Evolutionary conservation across 2,797 vertebrate species (phyloP).

Genomic region (Malacoraja senta): DNA sequence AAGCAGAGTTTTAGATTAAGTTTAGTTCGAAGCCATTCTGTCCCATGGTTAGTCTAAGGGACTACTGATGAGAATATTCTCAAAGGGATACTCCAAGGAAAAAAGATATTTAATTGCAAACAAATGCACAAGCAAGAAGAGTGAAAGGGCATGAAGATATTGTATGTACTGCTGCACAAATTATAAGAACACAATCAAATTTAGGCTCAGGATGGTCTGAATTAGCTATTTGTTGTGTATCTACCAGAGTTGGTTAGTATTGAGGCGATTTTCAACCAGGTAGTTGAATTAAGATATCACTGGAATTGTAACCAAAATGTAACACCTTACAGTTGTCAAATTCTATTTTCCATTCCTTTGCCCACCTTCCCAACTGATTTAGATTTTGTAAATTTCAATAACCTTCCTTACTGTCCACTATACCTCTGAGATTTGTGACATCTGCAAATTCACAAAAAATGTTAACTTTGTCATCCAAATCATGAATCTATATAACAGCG

Average conservation of each 20-base stretch:
- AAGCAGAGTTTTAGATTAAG: background rate
- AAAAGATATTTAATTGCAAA: background rate
- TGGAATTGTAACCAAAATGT: too few relatives aligned
- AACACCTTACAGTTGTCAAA: too few relatives aligned
- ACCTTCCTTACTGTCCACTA: too few relatives aligned
- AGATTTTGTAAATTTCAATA: too few relatives aligned
- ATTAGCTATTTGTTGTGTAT: background rate
- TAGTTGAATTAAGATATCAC: background rate
- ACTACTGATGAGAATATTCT: background rate
- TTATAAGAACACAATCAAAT: too few relatives aligned
- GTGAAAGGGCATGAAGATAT: background rate
- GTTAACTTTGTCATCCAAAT: too few relatives aligned
- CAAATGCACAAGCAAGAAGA: background rate
- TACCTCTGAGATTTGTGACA: too few relatives aligned
- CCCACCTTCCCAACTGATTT: too few relatives aligned
- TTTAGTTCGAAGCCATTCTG: background rate
- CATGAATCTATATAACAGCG: too few relatives aligned
- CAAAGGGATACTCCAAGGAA: background rate
- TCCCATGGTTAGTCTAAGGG: background rate
- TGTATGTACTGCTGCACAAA: background rate
- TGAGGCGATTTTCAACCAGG: background rate
- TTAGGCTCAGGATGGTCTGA: background rate
- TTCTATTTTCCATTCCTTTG: too few relatives aligned
- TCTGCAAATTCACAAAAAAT: too few relatives aligned
- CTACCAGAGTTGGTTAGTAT: background rate